Evolutionary conservation across 2,113 vertebrate genomes (phyloP).

Genomic region (Carettochelys insculpta): DNA sequence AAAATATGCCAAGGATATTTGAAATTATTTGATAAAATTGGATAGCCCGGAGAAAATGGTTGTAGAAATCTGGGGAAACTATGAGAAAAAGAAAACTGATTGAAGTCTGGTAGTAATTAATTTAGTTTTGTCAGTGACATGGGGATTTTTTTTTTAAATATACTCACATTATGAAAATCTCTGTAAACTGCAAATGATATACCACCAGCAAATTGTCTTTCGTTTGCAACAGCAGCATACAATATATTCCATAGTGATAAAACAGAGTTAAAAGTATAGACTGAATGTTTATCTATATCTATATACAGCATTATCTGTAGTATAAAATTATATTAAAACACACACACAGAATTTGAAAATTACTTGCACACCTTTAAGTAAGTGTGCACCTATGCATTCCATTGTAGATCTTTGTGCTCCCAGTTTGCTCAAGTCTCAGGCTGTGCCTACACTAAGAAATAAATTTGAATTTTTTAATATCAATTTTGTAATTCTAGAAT

Average conservation of each 20-base stretch:
- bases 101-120: neutral
- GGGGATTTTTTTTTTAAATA: neutral
- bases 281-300: neutral
- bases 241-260: neutral
- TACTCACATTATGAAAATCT: accelerated
- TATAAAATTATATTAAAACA: neutral
- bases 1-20: neutral
- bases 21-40: neutral
- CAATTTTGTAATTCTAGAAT: no score
- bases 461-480: no score
- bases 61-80: neutral
- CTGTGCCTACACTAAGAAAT: no score
- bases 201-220: neutral
- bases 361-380: no score
- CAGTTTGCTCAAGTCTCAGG: no score
- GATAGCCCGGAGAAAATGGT: neutral
- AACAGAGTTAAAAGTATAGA: neutral
- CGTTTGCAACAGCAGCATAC: neutral
- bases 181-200: neutral
- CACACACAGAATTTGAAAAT: neutral
- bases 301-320: neutral
- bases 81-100: neutral
- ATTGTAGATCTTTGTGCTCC: no score
- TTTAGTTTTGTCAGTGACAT: neutral
- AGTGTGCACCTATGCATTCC: no score